Evolutionary conservation across 2,113 vertebrate genomes (phyloP), one percentile per base, ranked within the genome.

Genomic region (Elanoides forficatus): DNA sequence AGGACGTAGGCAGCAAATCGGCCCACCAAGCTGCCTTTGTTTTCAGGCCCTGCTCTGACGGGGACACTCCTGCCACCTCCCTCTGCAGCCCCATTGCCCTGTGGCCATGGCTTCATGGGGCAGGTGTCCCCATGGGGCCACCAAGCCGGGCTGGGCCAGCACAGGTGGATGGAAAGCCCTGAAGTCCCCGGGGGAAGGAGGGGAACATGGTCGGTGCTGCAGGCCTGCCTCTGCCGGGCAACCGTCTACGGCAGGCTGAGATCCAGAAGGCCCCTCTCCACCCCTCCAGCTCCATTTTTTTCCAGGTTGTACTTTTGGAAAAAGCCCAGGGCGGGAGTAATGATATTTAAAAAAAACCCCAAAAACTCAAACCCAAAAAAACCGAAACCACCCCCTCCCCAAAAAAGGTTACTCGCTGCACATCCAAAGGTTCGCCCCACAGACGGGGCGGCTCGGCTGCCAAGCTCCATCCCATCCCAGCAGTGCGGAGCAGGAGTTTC

Each of bases 221-320:
- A 88, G 82, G 63, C 45, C 63, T 88, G 82, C 47, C 78, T 88
- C 67, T 6, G 10, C 68, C 62, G 79, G 88, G 80, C 62, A 52
- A 71, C 65, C 9, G 8, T 59, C 75, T 75, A 45, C 3, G 0
- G 53, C 58, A 81, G 80, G 73, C 81, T 89, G 47, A 70, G 65
- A 68, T 90, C 88, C 76, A 81, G 92, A 90, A 60, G 75, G 81
- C 78, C 86, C 86, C 73, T 89, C 66, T 81, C 19, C 3, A 62
- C 29, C 27, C 45, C 53, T 78, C 48, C 48, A 95, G 91, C 78
- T 95, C 83, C 3, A 11, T 21, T 84, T 91, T 90, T 88, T 82
- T 94, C 72, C 93, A 95, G 96, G 93, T 95, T 96, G 55, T 88
- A 88, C 71, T 83, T 90, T 42, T 95, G 95, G 97, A 97, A 91